A percentile compares a stretch with the other conserved stretches of the same genome.
Conservation (phyloP, 2,888 invertebrate genomes). For the Hypercompe scribonia region DNA sequence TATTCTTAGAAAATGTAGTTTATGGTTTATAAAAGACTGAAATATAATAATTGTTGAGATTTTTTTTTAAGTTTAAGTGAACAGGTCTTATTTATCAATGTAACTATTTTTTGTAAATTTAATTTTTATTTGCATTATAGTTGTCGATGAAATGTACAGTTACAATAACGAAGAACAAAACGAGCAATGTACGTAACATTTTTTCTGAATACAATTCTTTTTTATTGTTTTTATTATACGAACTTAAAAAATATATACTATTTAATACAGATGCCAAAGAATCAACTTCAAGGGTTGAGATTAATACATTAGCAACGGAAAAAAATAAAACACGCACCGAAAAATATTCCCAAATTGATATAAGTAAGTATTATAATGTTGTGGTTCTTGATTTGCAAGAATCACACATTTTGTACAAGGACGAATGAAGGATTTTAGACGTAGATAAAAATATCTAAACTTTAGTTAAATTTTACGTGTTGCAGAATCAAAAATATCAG, state of each 20-base stretch:
- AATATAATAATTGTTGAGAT: no score
- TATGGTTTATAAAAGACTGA: no score
- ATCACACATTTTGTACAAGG: background rate
- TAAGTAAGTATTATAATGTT: background rate
- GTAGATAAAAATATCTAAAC: background rate
- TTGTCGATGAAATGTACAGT: slow-evolving; percentile 53
- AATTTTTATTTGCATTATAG: slow-evolving; percentile 33
- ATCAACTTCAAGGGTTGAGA: background rate
- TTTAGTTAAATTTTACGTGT: background rate
- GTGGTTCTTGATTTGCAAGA: background rate
- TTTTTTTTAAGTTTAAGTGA: no score
- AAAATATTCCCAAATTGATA: background rate
- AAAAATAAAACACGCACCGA: background rate
- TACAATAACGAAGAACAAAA: slow-evolving; percentile 34
- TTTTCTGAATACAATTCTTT: background rate
- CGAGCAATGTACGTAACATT: slow-evolving; percentile 25
- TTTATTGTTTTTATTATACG: background rate
- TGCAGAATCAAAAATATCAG: slow-evolving; percentile 32
- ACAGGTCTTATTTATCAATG: background rate
- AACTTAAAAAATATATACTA: background rate
- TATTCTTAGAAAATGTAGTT: no score
- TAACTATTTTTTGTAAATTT: background rate
- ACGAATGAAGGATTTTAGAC: no score
- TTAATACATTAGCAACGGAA: background rate
- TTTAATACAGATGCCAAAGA: slow-evolving; percentile 8